Conservation (phyloP, 1,140 invertebrate species). For the Saccostrea glomerata region DNA sequence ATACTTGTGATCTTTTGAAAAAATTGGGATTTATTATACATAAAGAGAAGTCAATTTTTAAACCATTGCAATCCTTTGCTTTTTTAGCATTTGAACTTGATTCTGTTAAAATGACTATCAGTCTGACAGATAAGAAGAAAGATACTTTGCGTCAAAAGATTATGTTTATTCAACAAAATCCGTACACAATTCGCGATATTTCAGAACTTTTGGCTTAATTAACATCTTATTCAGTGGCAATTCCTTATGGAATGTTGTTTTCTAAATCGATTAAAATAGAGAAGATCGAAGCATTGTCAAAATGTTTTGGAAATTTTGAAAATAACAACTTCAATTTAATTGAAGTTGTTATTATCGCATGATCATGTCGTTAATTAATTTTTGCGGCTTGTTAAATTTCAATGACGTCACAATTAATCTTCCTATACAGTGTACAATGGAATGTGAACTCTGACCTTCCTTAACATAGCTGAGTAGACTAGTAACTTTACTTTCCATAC, state of each 20-base stretch:
- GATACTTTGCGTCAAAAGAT: not conserved
- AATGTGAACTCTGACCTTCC: too few species aligned
- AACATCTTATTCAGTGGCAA: not conserved
- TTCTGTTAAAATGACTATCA: not conserved
- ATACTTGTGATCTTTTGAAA: not conserved
- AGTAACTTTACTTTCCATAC: too few species aligned
- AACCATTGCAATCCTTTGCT: slow-evolving; percentile 4
- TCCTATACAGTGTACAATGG: too few species aligned
- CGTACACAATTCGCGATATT: not conserved
- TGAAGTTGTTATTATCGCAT: too few species aligned
- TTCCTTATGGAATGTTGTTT: slow-evolving; percentile 16
- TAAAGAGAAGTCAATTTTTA: slow-evolving; percentile 35
- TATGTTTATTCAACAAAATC: not conserved
- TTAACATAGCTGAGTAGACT: too few species aligned
- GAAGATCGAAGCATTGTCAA: slow-evolving; percentile 19
- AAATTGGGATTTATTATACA: slow-evolving; percentile 41
- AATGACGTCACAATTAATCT: too few species aligned
- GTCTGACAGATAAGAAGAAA: not conserved
- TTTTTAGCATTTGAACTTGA: slow-evolving; percentile 30
- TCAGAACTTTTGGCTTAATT: slow-evolving; percentile 10
- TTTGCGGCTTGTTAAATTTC: too few species aligned
- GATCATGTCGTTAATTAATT: too few species aligned
- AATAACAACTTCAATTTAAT: slow-evolving; percentile 55
- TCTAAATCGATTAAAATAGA: slow-evolving; percentile 23
- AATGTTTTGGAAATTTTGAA: slow-evolving; percentile 7